Evolutionary conservation across 2,797 vertebrate genomes (phyloP).

Genomic region (Alca torda): DNA sequence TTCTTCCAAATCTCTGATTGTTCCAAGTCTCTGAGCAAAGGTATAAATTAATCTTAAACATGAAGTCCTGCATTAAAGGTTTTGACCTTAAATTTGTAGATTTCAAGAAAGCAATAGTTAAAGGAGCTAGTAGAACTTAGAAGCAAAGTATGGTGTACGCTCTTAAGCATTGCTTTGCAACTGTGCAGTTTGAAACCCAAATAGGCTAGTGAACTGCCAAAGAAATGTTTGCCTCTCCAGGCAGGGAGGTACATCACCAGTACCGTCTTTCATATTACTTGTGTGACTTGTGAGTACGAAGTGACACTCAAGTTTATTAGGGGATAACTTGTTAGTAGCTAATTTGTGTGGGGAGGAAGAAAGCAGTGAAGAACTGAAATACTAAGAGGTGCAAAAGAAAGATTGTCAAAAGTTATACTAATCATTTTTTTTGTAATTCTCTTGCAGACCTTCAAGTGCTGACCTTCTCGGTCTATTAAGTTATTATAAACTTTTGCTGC

Average conservation of each 20-base stretch:
- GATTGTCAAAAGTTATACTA: background rate
- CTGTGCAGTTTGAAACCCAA: background rate
- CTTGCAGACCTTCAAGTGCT: slow-evolving; percentile 73
- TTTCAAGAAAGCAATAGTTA: background rate
- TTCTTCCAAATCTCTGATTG: background rate
- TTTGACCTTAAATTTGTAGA: background rate
- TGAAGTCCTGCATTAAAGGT: background rate
- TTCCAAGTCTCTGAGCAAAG: background rate
- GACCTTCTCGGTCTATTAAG: slow-evolving; percentile 76
- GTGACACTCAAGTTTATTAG: background rate
- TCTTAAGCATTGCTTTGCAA: background rate
- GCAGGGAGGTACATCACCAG: background rate
- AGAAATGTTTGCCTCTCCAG: background rate
- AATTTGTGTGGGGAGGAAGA: background rate
- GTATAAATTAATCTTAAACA: background rate
- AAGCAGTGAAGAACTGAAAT: background rate
- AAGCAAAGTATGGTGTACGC: background rate
- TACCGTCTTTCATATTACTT: background rate
- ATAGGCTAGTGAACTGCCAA: background rate
- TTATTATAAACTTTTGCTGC: slow-evolving; percentile 84
- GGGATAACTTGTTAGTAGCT: background rate
- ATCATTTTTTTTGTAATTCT: background rate
- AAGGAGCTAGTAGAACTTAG: background rate
- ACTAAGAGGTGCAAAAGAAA: background rate
- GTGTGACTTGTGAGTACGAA: background rate